A percentile compares a stretch with the other conserved stretches of the same genome.
Conservation (phyloP, 2,797 vertebrate genomes). For the Eremophila alpestris region DNA sequence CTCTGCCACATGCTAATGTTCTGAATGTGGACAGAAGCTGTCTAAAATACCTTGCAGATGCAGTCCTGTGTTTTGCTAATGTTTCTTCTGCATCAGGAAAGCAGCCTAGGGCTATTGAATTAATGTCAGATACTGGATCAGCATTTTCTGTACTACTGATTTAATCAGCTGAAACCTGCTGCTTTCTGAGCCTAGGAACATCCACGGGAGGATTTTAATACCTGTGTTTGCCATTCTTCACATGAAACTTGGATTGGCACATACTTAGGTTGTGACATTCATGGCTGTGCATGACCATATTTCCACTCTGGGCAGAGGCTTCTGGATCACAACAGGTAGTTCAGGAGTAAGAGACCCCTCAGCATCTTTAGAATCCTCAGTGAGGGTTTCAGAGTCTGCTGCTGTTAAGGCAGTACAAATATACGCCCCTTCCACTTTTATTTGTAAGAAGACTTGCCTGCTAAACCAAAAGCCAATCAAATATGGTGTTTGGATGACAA, state of each 20-base stretch:
- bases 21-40: neutral
- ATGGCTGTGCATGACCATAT: neutral
- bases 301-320: neutral
- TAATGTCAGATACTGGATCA: neutral
- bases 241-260: neutral
- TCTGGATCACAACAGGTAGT: neutral
- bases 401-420: neutral
- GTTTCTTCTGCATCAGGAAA: neutral
- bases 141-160: neutral
- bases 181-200: neutral
- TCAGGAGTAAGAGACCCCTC: neutral
- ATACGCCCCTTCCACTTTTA: fast-evolving
- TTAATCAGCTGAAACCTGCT: neutral
- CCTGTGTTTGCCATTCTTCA: neutral
- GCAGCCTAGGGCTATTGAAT: neutral
- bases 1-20: neutral
- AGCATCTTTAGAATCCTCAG: neutral
- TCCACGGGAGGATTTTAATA: neutral
- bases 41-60: neutral
- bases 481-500: neutral
- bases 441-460: neutral
- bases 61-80: neutral
- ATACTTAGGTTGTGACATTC: neutral
- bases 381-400: neutral
- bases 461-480: neutral